These are phyloP conservation scores for Nothobranchius kuhntae DNA, from an alignment of 2,113 vertebrate genomes.

Conservation along the genomic window DNA sequence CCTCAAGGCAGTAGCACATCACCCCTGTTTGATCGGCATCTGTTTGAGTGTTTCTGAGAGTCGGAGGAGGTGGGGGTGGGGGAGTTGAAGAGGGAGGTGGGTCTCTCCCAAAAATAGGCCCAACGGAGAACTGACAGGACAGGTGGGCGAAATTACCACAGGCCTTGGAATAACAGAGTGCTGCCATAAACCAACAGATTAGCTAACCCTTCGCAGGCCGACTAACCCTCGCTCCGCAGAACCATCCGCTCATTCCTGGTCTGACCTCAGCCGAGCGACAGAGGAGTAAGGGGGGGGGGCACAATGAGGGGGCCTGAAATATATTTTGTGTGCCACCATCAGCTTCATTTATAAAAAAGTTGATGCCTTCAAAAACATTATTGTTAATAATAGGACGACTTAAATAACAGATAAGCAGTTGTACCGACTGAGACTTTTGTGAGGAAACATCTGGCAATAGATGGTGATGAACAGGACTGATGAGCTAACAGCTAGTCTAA, in stretches of 20 bases:
- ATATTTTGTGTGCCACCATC: too few species aligned
- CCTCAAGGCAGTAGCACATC: constrained; percentile 2
- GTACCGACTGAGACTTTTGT: too few species aligned
- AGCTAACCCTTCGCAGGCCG: constrained; percentile 58
- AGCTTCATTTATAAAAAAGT: too few species aligned
- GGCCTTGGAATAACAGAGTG: constrained; percentile 77
- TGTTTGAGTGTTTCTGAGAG: constrained; percentile 59
- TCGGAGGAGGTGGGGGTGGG: neutral
- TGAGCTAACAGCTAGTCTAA: too few species aligned
- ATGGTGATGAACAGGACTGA: too few species aligned
- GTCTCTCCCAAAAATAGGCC: constrained; percentile 77
- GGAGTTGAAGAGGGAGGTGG: neutral
- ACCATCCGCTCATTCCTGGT: constrained; percentile 41
- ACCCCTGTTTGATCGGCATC: constrained; percentile 26
- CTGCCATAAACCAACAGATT: constrained; percentile 77
- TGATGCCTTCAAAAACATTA: too few species aligned
- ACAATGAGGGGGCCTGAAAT: neutral
- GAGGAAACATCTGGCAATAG: too few species aligned
- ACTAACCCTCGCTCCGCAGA: constrained; percentile 9
- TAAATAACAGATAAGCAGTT: too few species aligned
- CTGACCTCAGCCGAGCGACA: constrained; percentile 34
- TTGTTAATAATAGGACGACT: too few species aligned
- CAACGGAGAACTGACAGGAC: constrained; percentile 79
- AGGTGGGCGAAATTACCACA: constrained; percentile 73
- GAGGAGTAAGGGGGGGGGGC: neutral